Conservation (phyloP, 1,140 invertebrate species). For the Achroia grisella region DNA sequence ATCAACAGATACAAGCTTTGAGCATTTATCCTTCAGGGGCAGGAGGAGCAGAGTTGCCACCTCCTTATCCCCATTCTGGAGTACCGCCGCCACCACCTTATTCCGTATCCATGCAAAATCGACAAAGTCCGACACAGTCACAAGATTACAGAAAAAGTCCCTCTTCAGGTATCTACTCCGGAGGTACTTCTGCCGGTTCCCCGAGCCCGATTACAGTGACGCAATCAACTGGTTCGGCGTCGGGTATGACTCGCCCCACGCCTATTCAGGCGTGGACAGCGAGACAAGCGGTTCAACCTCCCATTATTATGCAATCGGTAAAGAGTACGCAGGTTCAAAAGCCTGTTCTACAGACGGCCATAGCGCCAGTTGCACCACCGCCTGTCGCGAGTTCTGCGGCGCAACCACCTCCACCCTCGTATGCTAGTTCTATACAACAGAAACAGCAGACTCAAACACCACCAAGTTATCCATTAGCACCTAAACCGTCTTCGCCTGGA, state of each 20-base stretch:
- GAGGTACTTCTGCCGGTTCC: constrained; percentile 84
- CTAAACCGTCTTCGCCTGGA: constrained; percentile 76
- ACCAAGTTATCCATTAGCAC: constrained; percentile 66
- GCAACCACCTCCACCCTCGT: constrained; percentile 84
- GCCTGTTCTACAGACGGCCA: constrained; percentile 93
- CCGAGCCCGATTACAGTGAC: constrained; percentile 86
- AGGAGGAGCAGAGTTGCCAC: constrained; percentile 82
- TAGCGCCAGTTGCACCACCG: constrained; percentile 87
- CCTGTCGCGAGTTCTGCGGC: constrained; percentile 67
- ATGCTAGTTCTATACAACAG: constrained; percentile 86
- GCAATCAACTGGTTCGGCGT: constrained; percentile 73
- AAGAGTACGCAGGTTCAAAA: constrained; percentile 96
- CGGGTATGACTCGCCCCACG: constrained; percentile 81
- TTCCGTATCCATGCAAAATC: constrained; percentile 87
- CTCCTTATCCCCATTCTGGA: constrained; percentile 82
- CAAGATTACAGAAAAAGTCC: constrained; percentile 86
- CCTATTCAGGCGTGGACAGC: constrained; percentile 85
- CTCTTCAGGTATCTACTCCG: constrained; percentile 87
- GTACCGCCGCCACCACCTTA: constrained; percentile 87
- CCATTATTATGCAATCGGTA: constrained; percentile 97
- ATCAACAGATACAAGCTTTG: constrained; percentile 90
- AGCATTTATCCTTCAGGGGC: constrained; percentile 82
- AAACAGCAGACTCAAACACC: constrained; percentile 76
- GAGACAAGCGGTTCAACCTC: constrained; percentile 88
- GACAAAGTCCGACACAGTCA: constrained; percentile 88